Evolutionary conservation across 2,888 invertebrate species (phyloP).

Genomic region (Nomada hirtipes): DNA sequence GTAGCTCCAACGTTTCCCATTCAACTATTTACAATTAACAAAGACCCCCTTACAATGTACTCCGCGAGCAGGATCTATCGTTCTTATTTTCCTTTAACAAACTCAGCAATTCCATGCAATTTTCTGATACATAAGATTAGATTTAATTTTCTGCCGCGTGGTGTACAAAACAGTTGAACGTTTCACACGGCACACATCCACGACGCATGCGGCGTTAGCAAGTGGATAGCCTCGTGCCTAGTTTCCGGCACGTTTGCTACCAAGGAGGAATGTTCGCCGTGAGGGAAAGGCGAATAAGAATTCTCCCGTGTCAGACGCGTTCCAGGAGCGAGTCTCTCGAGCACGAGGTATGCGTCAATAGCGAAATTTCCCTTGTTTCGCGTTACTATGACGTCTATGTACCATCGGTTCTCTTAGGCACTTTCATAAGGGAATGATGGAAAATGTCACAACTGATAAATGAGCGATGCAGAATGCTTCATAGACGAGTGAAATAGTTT

Average conservation of each 20-base stretch:
- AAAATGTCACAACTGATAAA: background rate
- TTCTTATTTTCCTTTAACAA: background rate
- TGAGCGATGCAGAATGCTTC: background rate
- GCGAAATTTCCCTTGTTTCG: conserved; percentile 42
- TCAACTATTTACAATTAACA: conserved; percentile 6
- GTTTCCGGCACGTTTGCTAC: conserved; percentile 33
- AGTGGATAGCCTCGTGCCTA: background rate
- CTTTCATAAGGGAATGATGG: too few species aligned
- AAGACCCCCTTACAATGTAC: background rate
- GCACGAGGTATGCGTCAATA: conserved; percentile 35
- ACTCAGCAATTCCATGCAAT: conserved; percentile 6
- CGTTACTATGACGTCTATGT: background rate
- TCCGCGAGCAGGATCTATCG: background rate
- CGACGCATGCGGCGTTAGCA: background rate
- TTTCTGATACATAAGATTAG: background rate
- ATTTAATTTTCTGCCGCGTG: conserved; percentile 23
- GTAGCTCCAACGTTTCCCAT: background rate
- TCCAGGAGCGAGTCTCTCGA: conserved; percentile 20
- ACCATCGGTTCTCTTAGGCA: background rate
- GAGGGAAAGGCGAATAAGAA: conserved; percentile 41
- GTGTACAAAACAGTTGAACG: conserved; percentile 12
- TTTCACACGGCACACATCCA: background rate
- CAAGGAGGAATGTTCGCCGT: conserved; percentile 24
- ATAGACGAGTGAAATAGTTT: background rate
- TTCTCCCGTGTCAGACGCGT: conserved; percentile 38